These are phyloP conservation scores for Lineus longissimus DNA, from an alignment of 1,140 invertebrate genomes.

Conservation along the genomic window DNA sequence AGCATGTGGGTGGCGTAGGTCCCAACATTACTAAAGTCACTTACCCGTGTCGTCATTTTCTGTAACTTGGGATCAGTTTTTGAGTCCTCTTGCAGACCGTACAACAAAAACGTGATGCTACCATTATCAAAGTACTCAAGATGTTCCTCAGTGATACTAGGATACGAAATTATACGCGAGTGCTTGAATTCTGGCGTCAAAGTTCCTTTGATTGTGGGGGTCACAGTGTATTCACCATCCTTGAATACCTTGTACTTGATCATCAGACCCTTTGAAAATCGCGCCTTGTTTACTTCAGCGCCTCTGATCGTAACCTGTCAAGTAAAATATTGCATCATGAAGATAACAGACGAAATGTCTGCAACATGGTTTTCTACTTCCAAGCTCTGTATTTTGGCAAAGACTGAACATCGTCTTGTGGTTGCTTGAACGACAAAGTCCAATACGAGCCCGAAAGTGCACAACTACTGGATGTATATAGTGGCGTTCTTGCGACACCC, in stretches of 20 bases:
- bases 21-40: too few species aligned
- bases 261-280: conserved; percentile 47
- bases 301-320: conserved; percentile 32
- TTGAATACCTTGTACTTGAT: conserved; percentile 44
- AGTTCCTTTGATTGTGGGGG: conserved; percentile 38
- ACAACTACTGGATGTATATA: too few species aligned
- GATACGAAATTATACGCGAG: conserved; percentile 37
- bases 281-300: conserved; percentile 41
- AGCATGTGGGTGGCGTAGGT: too few species aligned
- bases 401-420: not conserved
- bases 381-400: not conserved
- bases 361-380: not conserved
- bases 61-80: conserved; percentile 38
- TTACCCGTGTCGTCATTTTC: conserved; percentile 49
- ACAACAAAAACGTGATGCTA: conserved; percentile 50
- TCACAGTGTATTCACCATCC: conserved; percentile 38
- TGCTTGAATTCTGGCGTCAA: conserved; percentile 47
- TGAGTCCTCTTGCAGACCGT: conserved; percentile 49
- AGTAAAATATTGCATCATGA: too few species aligned
- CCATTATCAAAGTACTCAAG: conserved; percentile 49
- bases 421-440: not conserved
- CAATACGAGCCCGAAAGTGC: too few species aligned
- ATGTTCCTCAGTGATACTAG: conserved; percentile 40
- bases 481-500: too few species aligned
- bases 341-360: not conserved